Percentiles rank a stretch among this genome's conserved stretches.
Conservation (phyloP, 2,797 vertebrate genomes). For the Hippocampus kuda region DNA sequence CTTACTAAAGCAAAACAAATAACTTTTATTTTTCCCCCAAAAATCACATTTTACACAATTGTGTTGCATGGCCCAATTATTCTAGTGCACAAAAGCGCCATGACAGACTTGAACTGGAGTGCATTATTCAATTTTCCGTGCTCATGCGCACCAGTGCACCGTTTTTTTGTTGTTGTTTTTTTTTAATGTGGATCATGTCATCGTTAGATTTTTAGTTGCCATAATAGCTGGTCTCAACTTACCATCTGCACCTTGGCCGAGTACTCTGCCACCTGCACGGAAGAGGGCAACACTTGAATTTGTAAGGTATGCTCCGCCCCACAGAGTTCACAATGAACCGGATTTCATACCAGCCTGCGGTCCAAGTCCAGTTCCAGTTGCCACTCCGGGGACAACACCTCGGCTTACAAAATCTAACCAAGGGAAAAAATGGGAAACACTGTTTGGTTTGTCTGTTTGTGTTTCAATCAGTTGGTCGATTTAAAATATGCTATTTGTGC, state of each 20-base stretch:
- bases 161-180: too few relatives aligned
- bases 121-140: too few relatives aligned
- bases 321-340: background rate
- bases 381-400: constrained; percentile 86
- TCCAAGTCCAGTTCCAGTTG: constrained; percentile 79
- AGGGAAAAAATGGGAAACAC: background rate
- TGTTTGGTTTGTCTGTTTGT: background rate
- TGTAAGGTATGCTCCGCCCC: background rate
- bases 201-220: background rate
- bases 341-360: constrained; percentile 75
- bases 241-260: constrained; percentile 61
- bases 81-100: too few relatives aligned
- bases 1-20: too few relatives aligned
- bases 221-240: constrained; percentile 12
- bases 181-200: background rate
- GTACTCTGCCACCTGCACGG: constrained; percentile 45
- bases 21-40: too few relatives aligned
- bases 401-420: constrained; percentile 64
- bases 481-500: background rate
- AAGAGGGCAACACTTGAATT: constrained; percentile 11
- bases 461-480: background rate
- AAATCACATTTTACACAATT: too few relatives aligned
- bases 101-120: too few relatives aligned
- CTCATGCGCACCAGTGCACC: too few relatives aligned
- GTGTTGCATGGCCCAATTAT: too few relatives aligned